Evolutionary conservation across 2,113 vertebrate genomes (phyloP), one percentile per base, ranked within the genome.

Genomic region (Speoplatyrhinus poulsoni): DNA sequence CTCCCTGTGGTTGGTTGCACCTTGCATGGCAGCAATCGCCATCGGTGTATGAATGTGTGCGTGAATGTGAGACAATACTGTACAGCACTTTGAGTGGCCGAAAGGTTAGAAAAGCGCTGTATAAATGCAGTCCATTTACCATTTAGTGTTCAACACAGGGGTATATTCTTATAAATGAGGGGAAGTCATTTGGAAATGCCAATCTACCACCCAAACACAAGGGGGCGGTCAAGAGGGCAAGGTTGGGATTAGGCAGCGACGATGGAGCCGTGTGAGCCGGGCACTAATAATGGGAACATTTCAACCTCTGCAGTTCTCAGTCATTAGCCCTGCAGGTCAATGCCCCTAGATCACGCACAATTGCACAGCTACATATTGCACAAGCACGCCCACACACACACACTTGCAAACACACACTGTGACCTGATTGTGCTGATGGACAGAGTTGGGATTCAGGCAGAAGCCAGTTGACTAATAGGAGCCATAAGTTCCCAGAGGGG

Each of bases 341-440:
- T 72, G 46, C 85, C 62, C 85, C 87, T 79, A 87, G 75, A 89
- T 87, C 80, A 65, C 60, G n/a, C 61, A 62, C 46, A 8, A 9
- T 33, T 46, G 9, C 46, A 49, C 61, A n/a, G 33, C 6, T 32
- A 33, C 58, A 36, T 15, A 41, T 26, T 3, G 3, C 59, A 59
- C 68, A 63, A 60, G 10, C 65, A 55, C 47, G 46, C 33, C 46
- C 65, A 15, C 77, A 55, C 54, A 46, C 75, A 63, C 67, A 49
- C 26, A 26, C 26, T 2, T 2, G 2, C 26, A 26, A 2, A 60
- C 57, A 70, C 55, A 16, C 60, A 81, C 77, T 83, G 80, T 92
- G 89, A 91, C 88, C 89, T 91, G 90, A 90, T 92, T 92, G 89
- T 83, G 83, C 79, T 87, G 89, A 92, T 85, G 90, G 90, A 91